phyloP scores from a whole-genome alignment of 1,140 invertebrate species.

The Formica exsecta region DNA sequence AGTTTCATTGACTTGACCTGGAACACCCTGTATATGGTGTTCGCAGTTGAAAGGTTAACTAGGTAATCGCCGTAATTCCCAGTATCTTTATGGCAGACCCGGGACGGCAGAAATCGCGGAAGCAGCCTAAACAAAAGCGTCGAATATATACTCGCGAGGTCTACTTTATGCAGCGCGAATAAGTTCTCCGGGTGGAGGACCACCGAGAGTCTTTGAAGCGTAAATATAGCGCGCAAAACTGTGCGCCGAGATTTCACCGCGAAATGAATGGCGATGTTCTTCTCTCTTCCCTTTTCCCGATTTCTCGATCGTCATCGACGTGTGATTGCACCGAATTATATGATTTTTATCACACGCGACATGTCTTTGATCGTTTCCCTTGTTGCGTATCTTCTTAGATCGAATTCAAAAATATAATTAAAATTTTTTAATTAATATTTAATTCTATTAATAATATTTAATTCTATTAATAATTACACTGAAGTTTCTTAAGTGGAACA shows the following conservation, averaged over 20 bases:
- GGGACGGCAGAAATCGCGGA: conserved; percentile 2
- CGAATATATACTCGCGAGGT: conserved; percentile 35
- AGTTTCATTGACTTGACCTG: too few species aligned
- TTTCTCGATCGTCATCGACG: conserved; percentile 5
- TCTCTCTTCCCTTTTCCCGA: conserved; percentile 46
- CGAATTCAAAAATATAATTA: background rate
- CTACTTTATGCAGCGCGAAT: conserved; percentile 41
- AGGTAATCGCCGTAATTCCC: background rate
- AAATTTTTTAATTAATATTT: too few species aligned
- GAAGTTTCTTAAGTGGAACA: too few species aligned
- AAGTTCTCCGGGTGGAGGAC: too few species aligned
- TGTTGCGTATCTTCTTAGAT: background rate
- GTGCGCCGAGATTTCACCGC: conserved; percentile 40
- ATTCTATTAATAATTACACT: too few species aligned
- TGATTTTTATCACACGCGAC: background rate
- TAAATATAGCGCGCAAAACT: conserved; percentile 59
- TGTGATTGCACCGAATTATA: background rate
- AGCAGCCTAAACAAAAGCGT: conserved; percentile 9
- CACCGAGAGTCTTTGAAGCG: conserved; percentile 36
- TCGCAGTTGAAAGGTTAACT: background rate
- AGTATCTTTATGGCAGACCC: background rate
- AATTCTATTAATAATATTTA: too few species aligned
- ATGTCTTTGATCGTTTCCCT: background rate
- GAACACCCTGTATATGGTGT: background rate
- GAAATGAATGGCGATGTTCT: conserved; percentile 37